These are phyloP conservation scores for Orchesella flavescens DNA, from an alignment of 2,888 invertebrate species.

Conservation along the genomic window DNA sequence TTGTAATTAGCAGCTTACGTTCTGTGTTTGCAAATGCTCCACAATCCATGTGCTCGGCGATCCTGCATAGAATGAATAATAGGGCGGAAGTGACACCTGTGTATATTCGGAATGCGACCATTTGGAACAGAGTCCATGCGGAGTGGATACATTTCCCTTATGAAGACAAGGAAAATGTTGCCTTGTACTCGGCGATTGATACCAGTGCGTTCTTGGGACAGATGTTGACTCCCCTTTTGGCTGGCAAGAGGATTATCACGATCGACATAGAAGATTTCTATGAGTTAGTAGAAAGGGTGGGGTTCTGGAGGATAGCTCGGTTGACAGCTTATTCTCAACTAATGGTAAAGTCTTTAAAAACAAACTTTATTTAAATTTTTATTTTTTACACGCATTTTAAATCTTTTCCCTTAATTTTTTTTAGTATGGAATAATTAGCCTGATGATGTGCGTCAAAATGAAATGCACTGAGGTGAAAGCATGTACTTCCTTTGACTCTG, in stretches of 20 bases:
- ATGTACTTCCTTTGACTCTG: slow-evolving; percentile 75
- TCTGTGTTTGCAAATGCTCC: too few species aligned
- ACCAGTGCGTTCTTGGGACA: slow-evolving; percentile 92
- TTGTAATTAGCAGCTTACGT: too few species aligned
- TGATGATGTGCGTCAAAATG: background rate
- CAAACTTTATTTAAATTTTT: too few species aligned
- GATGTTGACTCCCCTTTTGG: slow-evolving; percentile 89
- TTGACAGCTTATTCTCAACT: background rate
- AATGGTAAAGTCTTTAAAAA: too few species aligned
- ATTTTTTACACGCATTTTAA: too few species aligned
- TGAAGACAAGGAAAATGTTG: slow-evolving; percentile 79
- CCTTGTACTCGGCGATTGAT: slow-evolving; percentile 91
- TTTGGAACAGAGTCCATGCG: slow-evolving; percentile 89
- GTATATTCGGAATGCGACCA: slow-evolving; percentile 67
- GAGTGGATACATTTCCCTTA: slow-evolving; percentile 89
- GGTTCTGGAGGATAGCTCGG: background rate
- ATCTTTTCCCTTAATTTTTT: too few species aligned
- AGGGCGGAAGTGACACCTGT: background rate
- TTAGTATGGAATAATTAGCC: background rate
- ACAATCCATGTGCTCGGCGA: background rate
- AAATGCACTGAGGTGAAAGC: background rate
- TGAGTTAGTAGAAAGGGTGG: background rate
- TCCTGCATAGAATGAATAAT: background rate
- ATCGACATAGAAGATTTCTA: slow-evolving; percentile 67
- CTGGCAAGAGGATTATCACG: slow-evolving; percentile 82